Evolutionary conservation across 2,888 invertebrate species (phyloP).

Genomic region (Dasypogon diadema): DNA sequence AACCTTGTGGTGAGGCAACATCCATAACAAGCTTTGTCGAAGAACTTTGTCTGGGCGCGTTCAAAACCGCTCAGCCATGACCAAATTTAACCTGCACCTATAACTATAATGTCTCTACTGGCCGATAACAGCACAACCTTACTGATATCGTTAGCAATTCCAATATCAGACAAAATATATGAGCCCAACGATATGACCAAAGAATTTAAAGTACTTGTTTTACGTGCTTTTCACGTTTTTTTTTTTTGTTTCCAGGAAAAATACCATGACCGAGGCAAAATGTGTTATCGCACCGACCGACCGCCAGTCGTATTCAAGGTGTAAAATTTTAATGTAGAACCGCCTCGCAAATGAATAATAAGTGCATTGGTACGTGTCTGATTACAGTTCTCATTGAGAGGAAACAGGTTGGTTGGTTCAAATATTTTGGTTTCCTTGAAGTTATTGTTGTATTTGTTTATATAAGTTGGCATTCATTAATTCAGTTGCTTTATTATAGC

Average conservation of each 20-base stretch:
- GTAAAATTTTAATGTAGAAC: neutral
- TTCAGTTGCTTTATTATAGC: slow-evolving; percentile 12
- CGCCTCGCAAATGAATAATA: neutral
- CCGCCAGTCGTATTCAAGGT: slow-evolving; percentile 21
- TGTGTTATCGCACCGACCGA: neutral
- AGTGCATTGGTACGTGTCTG: slow-evolving; percentile 7
- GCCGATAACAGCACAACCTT: slow-evolving; percentile 3
- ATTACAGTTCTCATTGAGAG: slow-evolving; percentile 11
- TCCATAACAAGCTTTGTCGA: neutral
- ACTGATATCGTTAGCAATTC: neutral
- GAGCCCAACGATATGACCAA: too few species aligned
- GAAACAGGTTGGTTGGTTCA: slow-evolving; percentile 3
- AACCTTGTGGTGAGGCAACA: slow-evolving; percentile 31
- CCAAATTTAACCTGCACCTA: slow-evolving; percentile 19
- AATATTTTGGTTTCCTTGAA: slow-evolving; percentile 23
- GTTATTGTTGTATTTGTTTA: slow-evolving; percentile 13
- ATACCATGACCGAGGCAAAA: neutral
- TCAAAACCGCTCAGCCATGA: slow-evolving; percentile 8
- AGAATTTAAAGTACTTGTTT: neutral
- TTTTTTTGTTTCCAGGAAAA: slow-evolving; percentile 1
- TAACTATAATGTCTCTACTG: neutral
- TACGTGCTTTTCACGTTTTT: slow-evolving; percentile 10
- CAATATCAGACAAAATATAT: neutral
- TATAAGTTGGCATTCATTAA: slow-evolving; percentile 31
- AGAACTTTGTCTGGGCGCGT: slow-evolving; percentile 7